Percentiles rank a stretch among this genome's conserved stretches.
Conservation (phyloP, 2,797 vertebrate genomes). For the Micromesistius poutassou region DNA sequence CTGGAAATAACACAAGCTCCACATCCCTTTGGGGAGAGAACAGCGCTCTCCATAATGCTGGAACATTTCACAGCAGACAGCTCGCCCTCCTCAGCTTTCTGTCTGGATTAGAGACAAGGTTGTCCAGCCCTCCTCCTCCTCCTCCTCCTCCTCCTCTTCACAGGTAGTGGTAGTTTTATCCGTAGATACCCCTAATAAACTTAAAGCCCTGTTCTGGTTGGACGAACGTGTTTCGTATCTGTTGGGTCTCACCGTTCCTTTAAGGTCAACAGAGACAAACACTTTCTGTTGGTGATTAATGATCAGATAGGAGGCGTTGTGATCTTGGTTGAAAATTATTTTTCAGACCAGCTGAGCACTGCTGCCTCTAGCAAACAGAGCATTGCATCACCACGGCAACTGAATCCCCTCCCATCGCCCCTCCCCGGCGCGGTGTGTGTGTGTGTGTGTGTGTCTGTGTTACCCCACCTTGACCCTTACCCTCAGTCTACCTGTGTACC, state of each 20-base stretch:
- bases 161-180: not conserved
- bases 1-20: not conserved
- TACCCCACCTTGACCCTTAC: no score
- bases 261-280: constrained; percentile 1
- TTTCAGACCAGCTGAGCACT: not conserved
- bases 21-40: not conserved
- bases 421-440: no score
- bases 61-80: not conserved
- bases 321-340: not conserved
- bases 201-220: not conserved
- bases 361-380: not conserved
- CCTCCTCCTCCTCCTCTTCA: no score
- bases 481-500: no score
- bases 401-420: not conserved
- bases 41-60: not conserved
- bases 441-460: no score
- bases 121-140: not conserved
- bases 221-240: not conserved
- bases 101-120: not conserved
- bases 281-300: not conserved
- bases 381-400: not conserved
- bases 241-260: not conserved
- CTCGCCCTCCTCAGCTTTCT: not conserved
- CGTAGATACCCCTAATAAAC: not conserved
- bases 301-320: not conserved